phyloP scores from a whole-genome alignment of 1,140 invertebrate species.

The Orussus abietinus region DNA sequence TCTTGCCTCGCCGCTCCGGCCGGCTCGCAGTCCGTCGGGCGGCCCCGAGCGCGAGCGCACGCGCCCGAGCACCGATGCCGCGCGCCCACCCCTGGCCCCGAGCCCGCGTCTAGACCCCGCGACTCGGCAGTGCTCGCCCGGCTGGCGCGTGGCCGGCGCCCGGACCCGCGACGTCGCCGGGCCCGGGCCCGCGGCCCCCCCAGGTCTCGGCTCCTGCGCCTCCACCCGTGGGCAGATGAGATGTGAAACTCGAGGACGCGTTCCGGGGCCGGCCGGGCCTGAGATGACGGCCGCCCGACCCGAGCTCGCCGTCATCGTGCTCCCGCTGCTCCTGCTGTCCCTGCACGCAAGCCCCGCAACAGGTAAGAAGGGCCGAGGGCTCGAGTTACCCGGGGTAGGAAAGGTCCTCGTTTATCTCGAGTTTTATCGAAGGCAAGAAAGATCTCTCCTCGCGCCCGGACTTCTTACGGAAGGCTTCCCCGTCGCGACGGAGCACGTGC shows the following conservation, averaged over 20 bases:
- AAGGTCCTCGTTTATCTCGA: too few species aligned
- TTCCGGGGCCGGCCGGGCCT: conserved; percentile 34
- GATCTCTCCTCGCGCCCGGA: too few species aligned
- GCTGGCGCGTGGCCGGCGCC: conserved; percentile 13
- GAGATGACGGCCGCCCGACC: conserved; percentile 45
- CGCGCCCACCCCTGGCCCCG: too few species aligned
- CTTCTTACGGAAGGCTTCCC: too few species aligned
- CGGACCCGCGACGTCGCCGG: too few species aligned
- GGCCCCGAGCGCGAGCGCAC: conserved; percentile 29
- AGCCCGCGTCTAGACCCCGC: conserved; percentile 2
- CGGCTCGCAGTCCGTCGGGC: conserved; percentile 28
- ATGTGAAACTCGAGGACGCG: conserved; percentile 32
- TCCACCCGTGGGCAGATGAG: conserved; percentile 30
- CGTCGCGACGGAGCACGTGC: too few species aligned
- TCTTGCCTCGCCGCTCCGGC: neutral
- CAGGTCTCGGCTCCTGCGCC: neutral
- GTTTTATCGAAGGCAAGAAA: too few species aligned
- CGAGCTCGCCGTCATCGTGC: conserved; percentile 32
- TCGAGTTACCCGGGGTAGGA: too few species aligned
- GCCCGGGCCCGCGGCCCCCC: neutral
- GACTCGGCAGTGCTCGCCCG: too few species aligned
- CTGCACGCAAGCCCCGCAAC: conserved; percentile 32
- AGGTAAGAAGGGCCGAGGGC: too few species aligned
- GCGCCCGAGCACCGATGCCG: conserved; percentile 19
- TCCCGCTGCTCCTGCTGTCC: conserved; percentile 30